These are phyloP conservation scores for Chloromyia formosa DNA, from an alignment of 2,888 invertebrate species.

Conservation along the genomic window DNA sequence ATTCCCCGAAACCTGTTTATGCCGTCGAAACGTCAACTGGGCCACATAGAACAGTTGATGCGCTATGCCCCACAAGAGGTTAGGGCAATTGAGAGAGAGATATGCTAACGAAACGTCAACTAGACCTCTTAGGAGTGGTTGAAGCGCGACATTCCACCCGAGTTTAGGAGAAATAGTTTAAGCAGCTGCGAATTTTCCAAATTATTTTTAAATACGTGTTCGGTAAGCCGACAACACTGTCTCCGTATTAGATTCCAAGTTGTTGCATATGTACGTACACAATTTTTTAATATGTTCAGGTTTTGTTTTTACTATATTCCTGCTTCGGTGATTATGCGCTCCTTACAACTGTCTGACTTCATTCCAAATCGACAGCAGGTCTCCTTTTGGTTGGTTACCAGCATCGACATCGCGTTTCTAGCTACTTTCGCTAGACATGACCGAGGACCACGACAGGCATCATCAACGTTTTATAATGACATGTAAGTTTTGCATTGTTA, in stretches of 20 bases:
- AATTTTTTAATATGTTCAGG: conserved; percentile 35
- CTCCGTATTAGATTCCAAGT: not conserved
- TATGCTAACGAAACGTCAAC: too few relatives aligned
- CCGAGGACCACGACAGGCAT: conserved; percentile 30
- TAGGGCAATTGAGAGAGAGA: too few relatives aligned
- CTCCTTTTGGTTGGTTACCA: not conserved
- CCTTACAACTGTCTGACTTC: conserved; percentile 30
- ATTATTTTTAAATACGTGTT: too few relatives aligned
- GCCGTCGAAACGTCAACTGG: too few relatives aligned
- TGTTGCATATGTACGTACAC: conserved; percentile 12
- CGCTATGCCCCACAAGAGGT: too few relatives aligned
- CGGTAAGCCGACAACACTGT: conserved; percentile 15
- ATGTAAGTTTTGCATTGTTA: conserved; percentile 34
- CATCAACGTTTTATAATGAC: conserved; percentile 35
- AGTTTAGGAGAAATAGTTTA: too few relatives aligned
- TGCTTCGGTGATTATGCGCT: conserved; percentile 2
- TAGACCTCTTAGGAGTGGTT: too few relatives aligned
- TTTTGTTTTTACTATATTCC: conserved; percentile 20
- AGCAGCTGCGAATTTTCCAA: too few relatives aligned
- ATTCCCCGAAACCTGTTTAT: too few relatives aligned
- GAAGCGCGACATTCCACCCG: too few relatives aligned
- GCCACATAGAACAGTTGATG: too few relatives aligned
- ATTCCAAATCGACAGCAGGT: not conserved
- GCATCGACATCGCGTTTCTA: not conserved
- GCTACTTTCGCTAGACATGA: conserved; percentile 38